phyloP scores from a whole-genome alignment of 1,140 invertebrate genomes.

The Nymphalis io region DNA sequence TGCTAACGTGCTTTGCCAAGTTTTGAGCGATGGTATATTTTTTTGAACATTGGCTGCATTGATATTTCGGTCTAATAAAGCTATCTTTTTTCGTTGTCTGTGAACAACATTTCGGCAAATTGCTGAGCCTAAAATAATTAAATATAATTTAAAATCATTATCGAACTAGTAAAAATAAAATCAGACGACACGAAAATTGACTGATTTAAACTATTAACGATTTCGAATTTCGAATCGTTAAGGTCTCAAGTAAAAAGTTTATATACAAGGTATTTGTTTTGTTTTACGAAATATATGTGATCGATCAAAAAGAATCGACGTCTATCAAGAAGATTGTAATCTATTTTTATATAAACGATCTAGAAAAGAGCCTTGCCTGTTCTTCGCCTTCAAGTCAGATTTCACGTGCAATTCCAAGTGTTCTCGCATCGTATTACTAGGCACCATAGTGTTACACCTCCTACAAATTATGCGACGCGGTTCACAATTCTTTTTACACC shows the following conservation, averaged over 20 bases:
- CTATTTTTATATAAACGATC: background rate
- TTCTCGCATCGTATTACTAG: conserved; percentile 35
- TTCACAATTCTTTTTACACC: conserved; percentile 54
- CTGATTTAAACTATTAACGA: too few relatives aligned
- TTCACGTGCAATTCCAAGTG: conserved; percentile 44
- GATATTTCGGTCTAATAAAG: conserved; percentile 38
- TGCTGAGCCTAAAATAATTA: conserved; percentile 37
- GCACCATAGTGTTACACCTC: conserved; percentile 42
- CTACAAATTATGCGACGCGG: conserved; percentile 30
- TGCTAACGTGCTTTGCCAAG: conserved; percentile 40
- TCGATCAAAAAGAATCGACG: too few relatives aligned
- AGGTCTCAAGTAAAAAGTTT: too few relatives aligned
- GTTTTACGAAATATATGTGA: too few relatives aligned
- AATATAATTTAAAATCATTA: background rate
- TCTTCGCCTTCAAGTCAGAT: conserved; percentile 43
- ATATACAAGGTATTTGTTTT: too few relatives aligned
- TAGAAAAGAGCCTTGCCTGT: conserved; percentile 40
- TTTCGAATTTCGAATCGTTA: too few relatives aligned
- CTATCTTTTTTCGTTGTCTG: conserved; percentile 35
- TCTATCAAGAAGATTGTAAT: background rate
- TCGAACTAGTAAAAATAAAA: too few relatives aligned
- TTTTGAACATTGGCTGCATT: conserved; percentile 47
- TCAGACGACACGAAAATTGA: too few relatives aligned
- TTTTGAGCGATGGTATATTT: conserved; percentile 44
- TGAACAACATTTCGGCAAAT: conserved; percentile 39